phyloP scores from a whole-genome alignment of 2,888 invertebrate genomes.

The Sarcophaga rosellei region DNA sequence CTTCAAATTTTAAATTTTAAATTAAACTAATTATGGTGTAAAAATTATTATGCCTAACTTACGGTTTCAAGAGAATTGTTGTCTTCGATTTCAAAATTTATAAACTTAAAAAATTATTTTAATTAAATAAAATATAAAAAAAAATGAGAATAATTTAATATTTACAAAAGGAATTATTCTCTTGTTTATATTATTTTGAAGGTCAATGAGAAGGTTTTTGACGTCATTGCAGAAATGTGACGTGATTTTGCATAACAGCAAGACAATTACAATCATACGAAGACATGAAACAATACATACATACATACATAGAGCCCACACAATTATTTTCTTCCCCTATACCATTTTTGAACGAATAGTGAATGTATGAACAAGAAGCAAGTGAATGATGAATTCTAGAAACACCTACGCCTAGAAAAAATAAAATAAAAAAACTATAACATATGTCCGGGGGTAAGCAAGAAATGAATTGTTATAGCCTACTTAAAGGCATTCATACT shows the following conservation, averaged over 20 bases:
- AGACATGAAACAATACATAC: slow-evolving; percentile 13
- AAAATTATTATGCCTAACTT: no score
- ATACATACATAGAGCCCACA: slow-evolving; percentile 42
- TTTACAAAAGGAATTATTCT: neutral
- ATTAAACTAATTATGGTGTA: neutral
- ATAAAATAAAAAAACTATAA: neutral
- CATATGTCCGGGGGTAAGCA: slow-evolving; percentile 5
- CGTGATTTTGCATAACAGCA: slow-evolving; percentile 24
- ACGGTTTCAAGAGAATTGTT: neutral
- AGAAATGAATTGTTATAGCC: slow-evolving; percentile 2
- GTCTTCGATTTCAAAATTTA: neutral
- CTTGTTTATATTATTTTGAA: neutral
- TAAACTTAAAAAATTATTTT: neutral
- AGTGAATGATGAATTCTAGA: slow-evolving; percentile 1
- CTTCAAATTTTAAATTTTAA: neutral
- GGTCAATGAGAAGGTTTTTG: neutral
- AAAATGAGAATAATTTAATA: neutral
- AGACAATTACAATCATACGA: neutral
- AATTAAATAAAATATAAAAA: neutral
- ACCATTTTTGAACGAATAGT: neutral
- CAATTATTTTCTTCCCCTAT: neutral
- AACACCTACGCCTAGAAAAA: slow-evolving; percentile 14
- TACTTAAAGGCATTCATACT: slow-evolving; percentile 21
- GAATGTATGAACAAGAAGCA: neutral
- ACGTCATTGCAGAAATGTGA: slow-evolving; percentile 45